These are phyloP conservation scores for Pocillopora grandis DNA, from an alignment of 92 coral and sea anemone genomes.

Conservation along the genomic window DNA sequence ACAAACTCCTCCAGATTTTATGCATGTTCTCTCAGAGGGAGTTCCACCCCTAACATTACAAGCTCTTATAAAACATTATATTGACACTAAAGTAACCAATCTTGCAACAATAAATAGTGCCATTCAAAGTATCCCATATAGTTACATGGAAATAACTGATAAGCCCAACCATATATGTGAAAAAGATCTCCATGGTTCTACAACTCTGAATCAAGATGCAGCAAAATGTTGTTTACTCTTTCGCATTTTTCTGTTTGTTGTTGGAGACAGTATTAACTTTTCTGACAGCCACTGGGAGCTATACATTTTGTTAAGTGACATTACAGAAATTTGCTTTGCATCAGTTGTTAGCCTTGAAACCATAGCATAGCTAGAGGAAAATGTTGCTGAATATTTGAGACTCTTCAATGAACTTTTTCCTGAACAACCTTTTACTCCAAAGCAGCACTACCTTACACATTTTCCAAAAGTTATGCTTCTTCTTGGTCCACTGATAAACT, in stretches of 20 bases:
- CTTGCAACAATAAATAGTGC: conserved; percentile 41
- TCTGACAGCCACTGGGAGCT: conserved; percentile 39
- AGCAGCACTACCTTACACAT: conserved; percentile 37
- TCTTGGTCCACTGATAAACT: conserved; percentile 41
- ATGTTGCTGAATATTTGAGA: conserved; percentile 24
- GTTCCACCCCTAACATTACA: conserved; percentile 59
- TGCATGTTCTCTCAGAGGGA: conserved; percentile 73
- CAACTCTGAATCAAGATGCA: conserved; percentile 15
- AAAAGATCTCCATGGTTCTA: neutral
- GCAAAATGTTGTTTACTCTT: neutral
- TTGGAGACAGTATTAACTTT: conserved; percentile 4
- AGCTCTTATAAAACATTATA: conserved; percentile 38
- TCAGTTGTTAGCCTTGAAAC: conserved; percentile 31
- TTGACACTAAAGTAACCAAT: conserved; percentile 34
- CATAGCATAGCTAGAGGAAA: conserved; percentile 10
- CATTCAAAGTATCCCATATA: conserved; percentile 40
- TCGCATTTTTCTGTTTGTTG: conserved; percentile 15
- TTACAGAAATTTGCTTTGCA: conserved; percentile 31
- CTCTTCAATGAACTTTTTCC: conserved; percentile 33
- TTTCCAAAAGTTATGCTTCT: conserved; percentile 40
- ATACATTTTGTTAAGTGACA: conserved; percentile 11
- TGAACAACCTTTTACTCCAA: neutral
- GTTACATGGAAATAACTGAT: conserved; percentile 48
- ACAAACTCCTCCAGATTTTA: conserved; percentile 65
- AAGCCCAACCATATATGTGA: conserved; percentile 36